Evolutionary conservation across 2,888 invertebrate genomes (phyloP).

Genomic region (Tetropium fuscum): DNA sequence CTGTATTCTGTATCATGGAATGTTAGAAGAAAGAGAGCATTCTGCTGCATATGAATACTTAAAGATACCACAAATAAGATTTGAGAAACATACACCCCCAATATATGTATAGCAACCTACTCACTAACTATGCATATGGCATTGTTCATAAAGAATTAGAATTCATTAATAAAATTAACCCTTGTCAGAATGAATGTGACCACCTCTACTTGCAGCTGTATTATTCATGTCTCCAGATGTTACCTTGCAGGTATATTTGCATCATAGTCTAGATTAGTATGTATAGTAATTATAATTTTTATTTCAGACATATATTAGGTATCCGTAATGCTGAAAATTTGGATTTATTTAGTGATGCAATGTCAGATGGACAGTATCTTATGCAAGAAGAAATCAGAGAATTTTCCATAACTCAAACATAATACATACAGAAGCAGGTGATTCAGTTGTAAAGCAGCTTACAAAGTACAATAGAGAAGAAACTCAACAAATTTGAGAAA

Average conservation of each 20-base stretch:
- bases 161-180: background rate
- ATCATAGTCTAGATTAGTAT: background rate
- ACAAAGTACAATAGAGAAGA: background rate
- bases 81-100: background rate
- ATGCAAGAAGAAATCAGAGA: conserved; percentile 1
- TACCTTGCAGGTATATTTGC: conserved; percentile 1
- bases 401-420: conserved; percentile 1
- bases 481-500: background rate
- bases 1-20: conserved; percentile 20
- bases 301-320: background rate
- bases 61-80: background rate
- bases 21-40: conserved; percentile 15
- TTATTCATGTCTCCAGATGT: background rate
- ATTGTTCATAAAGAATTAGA: conserved; percentile 13
- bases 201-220: background rate
- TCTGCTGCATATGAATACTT: conserved; percentile 9
- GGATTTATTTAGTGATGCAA: conserved; percentile 1
- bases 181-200: conserved; percentile 4
- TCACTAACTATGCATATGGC: conserved; percentile 9
- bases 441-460: background rate
- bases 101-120: conserved; percentile 9
- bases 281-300: background rate
- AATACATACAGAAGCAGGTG: background rate
- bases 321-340: background rate
- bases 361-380: background rate